phyloP scores from a whole-genome alignment of 2,113 vertebrate species.

The Formicarius rufipectus region DNA sequence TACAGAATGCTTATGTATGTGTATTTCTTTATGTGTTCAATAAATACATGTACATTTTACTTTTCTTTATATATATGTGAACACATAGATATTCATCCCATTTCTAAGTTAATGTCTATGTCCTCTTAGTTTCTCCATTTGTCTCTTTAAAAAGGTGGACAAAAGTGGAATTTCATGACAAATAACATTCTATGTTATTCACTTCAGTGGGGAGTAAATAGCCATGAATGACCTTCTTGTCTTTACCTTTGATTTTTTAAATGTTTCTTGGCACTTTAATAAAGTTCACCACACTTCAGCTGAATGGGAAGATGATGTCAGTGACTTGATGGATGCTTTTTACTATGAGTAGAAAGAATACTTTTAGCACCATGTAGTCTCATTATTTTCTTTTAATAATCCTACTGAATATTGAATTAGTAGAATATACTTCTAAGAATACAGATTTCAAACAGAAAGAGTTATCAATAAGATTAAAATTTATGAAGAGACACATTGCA shows the following conservation, averaged over 20 bases:
- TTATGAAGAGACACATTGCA: background rate
- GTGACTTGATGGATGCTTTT: constrained; percentile 17
- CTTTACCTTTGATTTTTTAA: constrained; percentile 37
- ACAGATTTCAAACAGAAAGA: background rate
- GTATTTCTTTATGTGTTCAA: background rate
- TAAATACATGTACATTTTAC: background rate
- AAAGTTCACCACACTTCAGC: constrained; percentile 12
- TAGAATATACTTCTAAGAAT: background rate
- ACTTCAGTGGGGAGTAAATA: constrained; percentile 17
- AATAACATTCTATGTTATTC: background rate
- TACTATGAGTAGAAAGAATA: background rate
- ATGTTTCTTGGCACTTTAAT: constrained; percentile 1
- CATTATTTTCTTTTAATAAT: background rate
- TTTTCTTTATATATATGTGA: background rate
- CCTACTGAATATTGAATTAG: background rate
- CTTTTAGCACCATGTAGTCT: background rate
- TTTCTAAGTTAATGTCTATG: background rate
- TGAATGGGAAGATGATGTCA: constrained; percentile 38
- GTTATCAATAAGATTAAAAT: background rate
- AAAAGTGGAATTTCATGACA: background rate
- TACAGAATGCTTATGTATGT: background rate
- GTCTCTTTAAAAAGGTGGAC: background rate
- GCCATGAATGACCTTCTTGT: constrained; percentile 39
- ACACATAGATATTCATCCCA: background rate
- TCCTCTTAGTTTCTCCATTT: background rate